Evolutionary conservation across 2,113 vertebrate species (phyloP).

Genomic region (Cyanoderma ruficeps): DNA sequence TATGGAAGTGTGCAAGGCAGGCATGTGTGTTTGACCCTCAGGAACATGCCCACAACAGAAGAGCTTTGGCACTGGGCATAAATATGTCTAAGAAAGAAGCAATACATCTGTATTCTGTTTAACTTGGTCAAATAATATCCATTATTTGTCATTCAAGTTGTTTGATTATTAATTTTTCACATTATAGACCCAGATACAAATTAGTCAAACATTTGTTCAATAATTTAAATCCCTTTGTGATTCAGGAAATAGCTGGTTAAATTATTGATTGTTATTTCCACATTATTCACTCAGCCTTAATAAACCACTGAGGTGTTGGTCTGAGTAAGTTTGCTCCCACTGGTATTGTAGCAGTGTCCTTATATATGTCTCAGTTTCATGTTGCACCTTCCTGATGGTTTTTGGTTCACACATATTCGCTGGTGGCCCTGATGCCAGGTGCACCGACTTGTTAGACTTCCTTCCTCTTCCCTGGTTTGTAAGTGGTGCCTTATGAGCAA

Average conservation of each 20-base stretch:
- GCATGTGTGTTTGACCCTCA: too few species aligned
- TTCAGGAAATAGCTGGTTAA: not conserved
- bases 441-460: not conserved
- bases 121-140: not conserved
- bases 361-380: accelerated
- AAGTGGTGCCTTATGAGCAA: not conserved
- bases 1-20: not conserved
- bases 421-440: not conserved
- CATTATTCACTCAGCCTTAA: not conserved
- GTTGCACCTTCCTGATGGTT: not conserved
- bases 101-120: not conserved
- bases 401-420: not conserved
- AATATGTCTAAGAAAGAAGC: not conserved
- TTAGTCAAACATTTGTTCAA: not conserved
- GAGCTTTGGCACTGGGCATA: not conserved
- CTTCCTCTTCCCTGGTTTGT: not conserved
- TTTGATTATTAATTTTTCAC: not conserved
- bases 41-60: not conserved
- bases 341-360: too few species aligned
- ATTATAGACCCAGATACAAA: not conserved
- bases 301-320: not conserved
- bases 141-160: not conserved
- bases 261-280: not conserved
- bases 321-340: not conserved
- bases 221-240: not conserved